Conservation (phyloP, 2,888 invertebrate species). For the Meliscaeva auricollis region DNA sequence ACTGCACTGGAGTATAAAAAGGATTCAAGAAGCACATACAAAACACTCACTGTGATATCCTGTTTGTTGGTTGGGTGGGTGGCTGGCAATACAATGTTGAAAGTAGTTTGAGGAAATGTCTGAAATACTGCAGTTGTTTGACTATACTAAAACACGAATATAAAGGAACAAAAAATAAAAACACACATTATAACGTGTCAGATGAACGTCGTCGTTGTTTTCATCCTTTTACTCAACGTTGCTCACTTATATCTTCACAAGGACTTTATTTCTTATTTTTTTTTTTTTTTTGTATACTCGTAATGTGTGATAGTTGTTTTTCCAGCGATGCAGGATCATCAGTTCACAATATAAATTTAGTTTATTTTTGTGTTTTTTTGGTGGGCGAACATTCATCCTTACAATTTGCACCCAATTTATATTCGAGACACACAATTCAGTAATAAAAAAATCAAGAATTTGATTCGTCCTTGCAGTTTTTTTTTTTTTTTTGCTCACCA, state of each 20-base stretch:
- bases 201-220: conserved; percentile 21
- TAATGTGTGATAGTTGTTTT: not conserved
- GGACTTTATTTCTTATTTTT: conserved; percentile 20
- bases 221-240: conserved; percentile 3
- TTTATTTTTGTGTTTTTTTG: conserved; percentile 33
- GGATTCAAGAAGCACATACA: conserved; percentile 16
- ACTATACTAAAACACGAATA: conserved; percentile 40
- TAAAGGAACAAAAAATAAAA: no score
- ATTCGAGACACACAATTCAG: conserved; percentile 82
- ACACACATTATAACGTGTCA: conserved; percentile 39
- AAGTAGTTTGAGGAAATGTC: conserved; percentile 15
- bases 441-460: conserved; percentile 54
- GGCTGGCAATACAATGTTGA: no score
- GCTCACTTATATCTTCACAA: conserved; percentile 53
- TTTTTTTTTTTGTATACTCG: not conserved
- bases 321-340: conserved; percentile 3
- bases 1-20: conserved; percentile 18
- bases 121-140: conserved; percentile 34
- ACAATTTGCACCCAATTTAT: conserved; percentile 84
- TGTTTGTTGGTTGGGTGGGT: not conserved
- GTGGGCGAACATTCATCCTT: conserved; percentile 79
- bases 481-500: not conserved
- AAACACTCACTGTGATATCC: conserved; percentile 23
- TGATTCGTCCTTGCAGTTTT: not conserved
- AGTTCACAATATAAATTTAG: conserved; percentile 43